These are phyloP conservation scores for Tachycineta bicolor DNA, from an alignment of 2,113 vertebrate genomes.

Conservation along the genomic window DNA sequence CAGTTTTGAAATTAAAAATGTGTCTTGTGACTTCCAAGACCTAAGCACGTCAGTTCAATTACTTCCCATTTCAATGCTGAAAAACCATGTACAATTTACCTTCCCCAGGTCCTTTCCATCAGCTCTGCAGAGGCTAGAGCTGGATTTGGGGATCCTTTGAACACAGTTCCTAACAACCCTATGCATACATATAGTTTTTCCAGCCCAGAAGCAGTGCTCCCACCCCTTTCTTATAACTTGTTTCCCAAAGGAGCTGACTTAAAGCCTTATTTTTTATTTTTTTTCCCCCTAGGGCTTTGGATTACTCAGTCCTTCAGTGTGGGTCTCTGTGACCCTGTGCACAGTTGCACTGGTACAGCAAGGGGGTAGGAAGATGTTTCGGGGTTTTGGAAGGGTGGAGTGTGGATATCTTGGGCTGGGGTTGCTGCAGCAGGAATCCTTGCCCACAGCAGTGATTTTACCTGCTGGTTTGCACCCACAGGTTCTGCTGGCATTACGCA, in stretches of 20 bases:
- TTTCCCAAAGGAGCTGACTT: neutral
- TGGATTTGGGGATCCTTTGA: neutral
- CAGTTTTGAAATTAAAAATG: neutral
- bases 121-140: neutral
- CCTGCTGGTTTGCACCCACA: neutral
- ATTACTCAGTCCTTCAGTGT: neutral
- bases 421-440: neutral
- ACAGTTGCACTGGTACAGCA: neutral
- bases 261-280: neutral
- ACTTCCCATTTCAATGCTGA: neutral
- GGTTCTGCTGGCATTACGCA: neutral
- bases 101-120: neutral
- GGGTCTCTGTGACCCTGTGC: neutral
- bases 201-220: neutral
- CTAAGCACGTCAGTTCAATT: neutral
- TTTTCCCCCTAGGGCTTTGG: neutral
- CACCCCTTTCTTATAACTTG: neutral
- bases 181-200: neutral
- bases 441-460: neutral
- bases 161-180: neutral
- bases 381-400: neutral
- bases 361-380: neutral
- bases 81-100: neutral
- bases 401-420: neutral
- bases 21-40: neutral